These are phyloP conservation scores for Saccopteryx leptura DNA, from an alignment of 2,113 vertebrate genomes.

Conservation along the genomic window DNA sequence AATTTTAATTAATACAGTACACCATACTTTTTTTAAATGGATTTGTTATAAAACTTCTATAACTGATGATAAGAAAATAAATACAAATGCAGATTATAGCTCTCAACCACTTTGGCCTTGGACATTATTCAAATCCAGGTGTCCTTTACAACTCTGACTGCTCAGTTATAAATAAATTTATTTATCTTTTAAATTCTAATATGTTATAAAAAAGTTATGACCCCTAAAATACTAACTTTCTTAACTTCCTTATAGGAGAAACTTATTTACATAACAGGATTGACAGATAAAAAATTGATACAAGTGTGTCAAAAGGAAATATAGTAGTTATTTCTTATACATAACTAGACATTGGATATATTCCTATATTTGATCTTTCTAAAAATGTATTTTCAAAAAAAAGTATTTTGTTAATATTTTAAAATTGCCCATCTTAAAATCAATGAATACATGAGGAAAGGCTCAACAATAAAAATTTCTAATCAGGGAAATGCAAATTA, in stretches of 20 bases:
- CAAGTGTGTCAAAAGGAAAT: background rate
- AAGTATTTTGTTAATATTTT: background rate
- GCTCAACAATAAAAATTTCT: background rate
- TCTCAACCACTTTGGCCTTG: background rate
- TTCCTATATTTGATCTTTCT: background rate
- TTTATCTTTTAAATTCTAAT: constrained; percentile 44
- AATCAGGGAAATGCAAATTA: constrained; percentile 39
- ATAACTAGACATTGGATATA: background rate
- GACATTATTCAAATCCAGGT: background rate
- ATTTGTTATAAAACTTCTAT: constrained; percentile 53
- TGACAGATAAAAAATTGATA: constrained; percentile 52
- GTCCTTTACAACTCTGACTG: background rate
- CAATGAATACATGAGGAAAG: background rate
- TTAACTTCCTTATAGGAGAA: background rate
- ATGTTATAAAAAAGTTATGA: background rate
- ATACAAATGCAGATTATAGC: background rate
- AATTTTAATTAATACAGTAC: constrained; percentile 64
- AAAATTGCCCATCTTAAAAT: background rate
- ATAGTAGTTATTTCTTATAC: background rate
- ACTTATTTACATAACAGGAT: constrained; percentile 50
- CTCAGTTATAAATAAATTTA: background rate
- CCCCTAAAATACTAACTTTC: constrained; percentile 13
- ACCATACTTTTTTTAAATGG: constrained; percentile 53
- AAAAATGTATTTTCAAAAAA: background rate
- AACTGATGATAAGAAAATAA: constrained; percentile 41